Conservation (phyloP, 2,113 vertebrate species). For the Leucosticte australis region DNA sequence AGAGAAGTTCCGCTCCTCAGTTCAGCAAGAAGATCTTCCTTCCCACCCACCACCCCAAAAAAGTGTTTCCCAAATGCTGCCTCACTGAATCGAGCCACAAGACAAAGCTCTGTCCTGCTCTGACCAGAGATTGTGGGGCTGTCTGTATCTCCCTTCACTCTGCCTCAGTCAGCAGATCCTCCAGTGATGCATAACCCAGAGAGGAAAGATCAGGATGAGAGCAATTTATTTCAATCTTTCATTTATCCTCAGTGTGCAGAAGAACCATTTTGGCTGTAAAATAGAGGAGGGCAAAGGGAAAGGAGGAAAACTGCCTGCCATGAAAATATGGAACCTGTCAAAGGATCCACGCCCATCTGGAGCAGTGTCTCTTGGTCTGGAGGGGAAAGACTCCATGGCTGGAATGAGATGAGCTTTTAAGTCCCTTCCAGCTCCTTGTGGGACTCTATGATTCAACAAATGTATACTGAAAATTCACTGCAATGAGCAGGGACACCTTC, state of each 20-base stretch:
- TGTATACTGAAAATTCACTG: neutral
- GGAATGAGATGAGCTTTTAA: neutral
- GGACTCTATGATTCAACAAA: neutral
- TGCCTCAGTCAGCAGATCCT: neutral
- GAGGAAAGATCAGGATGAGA: too few species aligned
- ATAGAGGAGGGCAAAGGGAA: neutral
- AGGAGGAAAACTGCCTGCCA: neutral
- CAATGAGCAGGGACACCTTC: neutral
- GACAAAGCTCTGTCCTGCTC: neutral
- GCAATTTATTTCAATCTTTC: neutral
- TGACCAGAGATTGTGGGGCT: neutral
- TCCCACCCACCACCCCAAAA: neutral
- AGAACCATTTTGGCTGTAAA: neutral
- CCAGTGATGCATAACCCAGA: accelerated
- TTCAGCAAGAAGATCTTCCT: neutral
- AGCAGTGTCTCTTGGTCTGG: neutral
- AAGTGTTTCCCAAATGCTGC: neutral
- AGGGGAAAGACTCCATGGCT: neutral
- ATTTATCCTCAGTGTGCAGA: neutral
- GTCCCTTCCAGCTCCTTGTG: neutral
- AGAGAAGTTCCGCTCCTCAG: neutral
- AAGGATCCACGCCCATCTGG: neutral
- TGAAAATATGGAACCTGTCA: accelerated
- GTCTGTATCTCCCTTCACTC: too few species aligned
- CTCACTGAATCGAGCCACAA: neutral